Evolutionary conservation across 2,888 invertebrate genomes (phyloP).

Genomic region (Labia minor): DNA sequence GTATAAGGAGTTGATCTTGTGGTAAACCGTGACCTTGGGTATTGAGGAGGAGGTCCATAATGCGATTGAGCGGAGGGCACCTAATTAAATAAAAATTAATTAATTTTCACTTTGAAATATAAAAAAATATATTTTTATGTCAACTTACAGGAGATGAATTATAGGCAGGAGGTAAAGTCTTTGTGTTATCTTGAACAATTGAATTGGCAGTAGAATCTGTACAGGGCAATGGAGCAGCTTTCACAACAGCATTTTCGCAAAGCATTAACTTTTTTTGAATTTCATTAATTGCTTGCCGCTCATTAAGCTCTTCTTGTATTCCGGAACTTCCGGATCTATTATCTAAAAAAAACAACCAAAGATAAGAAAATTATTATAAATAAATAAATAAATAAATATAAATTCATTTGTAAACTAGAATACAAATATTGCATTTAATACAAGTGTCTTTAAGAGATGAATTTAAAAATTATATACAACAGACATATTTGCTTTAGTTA

Average conservation of each 20-base stretch:
- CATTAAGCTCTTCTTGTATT: no score
- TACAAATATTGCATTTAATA: no score
- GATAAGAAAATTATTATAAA: no score
- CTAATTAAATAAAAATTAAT: not conserved
- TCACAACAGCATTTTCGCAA: slow-evolving; percentile 55
- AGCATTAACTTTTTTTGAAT: slow-evolving; percentile 87
- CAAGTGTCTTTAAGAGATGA: no score
- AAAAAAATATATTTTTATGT: not conserved
- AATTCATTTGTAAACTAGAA: no score
- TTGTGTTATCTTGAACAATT: no score
- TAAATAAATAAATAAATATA: no score
- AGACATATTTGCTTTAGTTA: no score
- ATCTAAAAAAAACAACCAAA: no score
- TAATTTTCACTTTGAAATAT: no score
- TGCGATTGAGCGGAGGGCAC: slow-evolving; percentile 19
- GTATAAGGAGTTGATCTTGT: slow-evolving; percentile 17
- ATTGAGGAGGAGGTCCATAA: slow-evolving; percentile 19
- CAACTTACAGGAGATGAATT: slow-evolving; percentile 43
- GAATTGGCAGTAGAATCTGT: slow-evolving; percentile 18
- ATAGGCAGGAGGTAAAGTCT: slow-evolving; percentile 50
- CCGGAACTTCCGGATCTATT: no score
- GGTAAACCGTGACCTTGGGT: slow-evolving; percentile 14
- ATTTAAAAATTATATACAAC: no score
- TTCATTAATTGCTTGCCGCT: slow-evolving; percentile 74
- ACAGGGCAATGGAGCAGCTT: slow-evolving; percentile 45